Conservation (phyloP, 2,113 vertebrate genomes). For the Oryzias curvinotus region DNA sequence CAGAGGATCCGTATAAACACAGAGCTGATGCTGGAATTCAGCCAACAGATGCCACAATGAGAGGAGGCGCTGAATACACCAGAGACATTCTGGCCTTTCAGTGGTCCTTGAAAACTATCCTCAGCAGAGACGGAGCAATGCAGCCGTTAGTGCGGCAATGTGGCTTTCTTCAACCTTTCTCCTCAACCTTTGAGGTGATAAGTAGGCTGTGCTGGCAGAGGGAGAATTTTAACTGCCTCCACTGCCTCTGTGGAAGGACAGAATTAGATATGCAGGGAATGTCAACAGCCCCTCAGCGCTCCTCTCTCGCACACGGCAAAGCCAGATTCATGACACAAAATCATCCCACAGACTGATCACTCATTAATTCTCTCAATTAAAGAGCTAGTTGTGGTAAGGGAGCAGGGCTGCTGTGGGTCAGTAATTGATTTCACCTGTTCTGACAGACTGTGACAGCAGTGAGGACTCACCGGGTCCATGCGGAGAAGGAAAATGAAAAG, state of each 20-base stretch:
- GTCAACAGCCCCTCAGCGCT: conserved; percentile 28
- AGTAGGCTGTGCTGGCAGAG: conserved; percentile 26
- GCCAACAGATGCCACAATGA: conserved; percentile 30
- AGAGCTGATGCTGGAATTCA: conserved; percentile 43
- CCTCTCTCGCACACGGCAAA: conserved; percentile 35
- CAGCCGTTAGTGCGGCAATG: conserved; percentile 20
- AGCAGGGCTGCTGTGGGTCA: conserved; percentile 49
- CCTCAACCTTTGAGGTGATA: conserved; percentile 43
- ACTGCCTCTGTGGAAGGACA: conserved; percentile 36
- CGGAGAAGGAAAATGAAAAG: conserved; percentile 43
- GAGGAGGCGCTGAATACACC: conserved; percentile 33
- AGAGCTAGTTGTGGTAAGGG: conserved; percentile 51
- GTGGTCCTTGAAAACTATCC: conserved; percentile 11
- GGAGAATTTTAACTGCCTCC: conserved; percentile 31
- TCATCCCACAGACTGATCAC: conserved; percentile 63
- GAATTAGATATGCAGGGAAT: conserved; percentile 53
- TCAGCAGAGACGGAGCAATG: conserved; percentile 12
- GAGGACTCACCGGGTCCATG: conserved; percentile 26
- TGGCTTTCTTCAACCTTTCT: conserved; percentile 25
- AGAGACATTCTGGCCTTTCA: conserved; percentile 32
- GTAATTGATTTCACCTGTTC: conserved; percentile 76
- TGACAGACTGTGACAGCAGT: conserved; percentile 59
- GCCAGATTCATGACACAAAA: conserved; percentile 49
- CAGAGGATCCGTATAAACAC: conserved; percentile 47
- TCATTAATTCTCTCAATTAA: conserved; percentile 73